Evolutionary conservation across 1,140 invertebrate species (phyloP).

Genomic region (Neodiprion fabricii): DNA sequence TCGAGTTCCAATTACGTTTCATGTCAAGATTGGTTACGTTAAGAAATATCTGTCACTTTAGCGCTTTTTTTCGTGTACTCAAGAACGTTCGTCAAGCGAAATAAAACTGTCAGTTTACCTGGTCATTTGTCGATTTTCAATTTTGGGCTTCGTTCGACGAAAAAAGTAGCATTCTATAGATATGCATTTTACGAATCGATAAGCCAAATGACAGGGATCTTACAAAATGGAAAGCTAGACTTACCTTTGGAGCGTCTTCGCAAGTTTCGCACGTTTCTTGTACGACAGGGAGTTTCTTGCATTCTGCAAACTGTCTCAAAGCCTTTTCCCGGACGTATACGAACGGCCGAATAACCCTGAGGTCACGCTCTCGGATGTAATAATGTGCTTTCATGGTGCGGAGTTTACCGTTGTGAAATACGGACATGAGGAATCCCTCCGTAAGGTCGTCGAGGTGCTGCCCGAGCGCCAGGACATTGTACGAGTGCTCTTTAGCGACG

Average conservation of each 20-base stretch:
- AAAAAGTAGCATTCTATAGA: too few species aligned
- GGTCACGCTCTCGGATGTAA: constrained; percentile 74
- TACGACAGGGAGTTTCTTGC: constrained; percentile 71
- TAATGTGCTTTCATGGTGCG: constrained; percentile 86
- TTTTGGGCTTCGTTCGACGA: too few species aligned
- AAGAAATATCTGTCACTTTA: too few species aligned
- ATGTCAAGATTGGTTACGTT: too few species aligned
- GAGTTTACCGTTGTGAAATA: constrained; percentile 82
- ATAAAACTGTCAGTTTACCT: background rate
- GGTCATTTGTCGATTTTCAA: too few species aligned
- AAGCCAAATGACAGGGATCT: too few species aligned
- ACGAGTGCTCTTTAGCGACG: constrained; percentile 76
- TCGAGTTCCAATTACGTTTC: too few species aligned
- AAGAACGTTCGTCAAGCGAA: background rate
- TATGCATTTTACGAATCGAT: too few species aligned
- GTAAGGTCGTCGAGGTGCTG: constrained; percentile 88
- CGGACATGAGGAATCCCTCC: constrained; percentile 82
- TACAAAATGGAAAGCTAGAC: constrained; percentile 9
- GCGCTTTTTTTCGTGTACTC: too few species aligned
- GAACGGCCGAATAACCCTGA: constrained; percentile 87
- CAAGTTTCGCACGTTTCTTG: constrained; percentile 68
- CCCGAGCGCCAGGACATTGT: constrained; percentile 86
- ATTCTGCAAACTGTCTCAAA: constrained; percentile 72
- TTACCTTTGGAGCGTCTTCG: constrained; percentile 69
- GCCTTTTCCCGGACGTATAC: constrained; percentile 84